phyloP scores from a whole-genome alignment of 2,797 vertebrate species.

The Crypturellus tataupa region DNA sequence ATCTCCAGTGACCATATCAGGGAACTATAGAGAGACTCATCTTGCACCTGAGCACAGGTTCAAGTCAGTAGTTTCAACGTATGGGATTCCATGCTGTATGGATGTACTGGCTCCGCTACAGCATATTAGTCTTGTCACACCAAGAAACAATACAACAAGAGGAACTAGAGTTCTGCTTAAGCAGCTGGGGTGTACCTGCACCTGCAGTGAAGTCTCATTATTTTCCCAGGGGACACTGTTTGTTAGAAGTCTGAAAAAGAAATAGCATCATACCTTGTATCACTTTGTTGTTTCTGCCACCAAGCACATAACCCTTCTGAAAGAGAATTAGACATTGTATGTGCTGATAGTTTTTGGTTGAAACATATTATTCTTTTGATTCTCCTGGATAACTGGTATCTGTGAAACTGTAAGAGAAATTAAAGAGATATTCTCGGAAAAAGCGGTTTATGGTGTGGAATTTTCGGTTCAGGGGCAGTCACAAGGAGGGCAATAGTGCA shows the following conservation, averaged over 20 bases:
- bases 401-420: neutral
- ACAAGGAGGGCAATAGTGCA: neutral
- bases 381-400: neutral
- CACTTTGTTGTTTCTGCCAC: neutral
- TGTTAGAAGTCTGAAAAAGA: neutral
- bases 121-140: neutral
- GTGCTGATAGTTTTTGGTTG: neutral
- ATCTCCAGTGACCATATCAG: fast-evolving
- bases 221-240: neutral
- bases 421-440: neutral
- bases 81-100: neutral
- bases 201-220: neutral
- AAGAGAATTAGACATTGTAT: neutral
- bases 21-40: neutral
- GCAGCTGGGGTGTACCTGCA: neutral
- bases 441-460: neutral
- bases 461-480: neutral
- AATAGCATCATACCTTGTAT: neutral
- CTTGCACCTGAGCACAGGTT: neutral
- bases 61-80: neutral
- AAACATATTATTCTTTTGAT: neutral
- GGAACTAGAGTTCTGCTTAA: neutral
- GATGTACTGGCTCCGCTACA: neutral
- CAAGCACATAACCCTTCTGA: neutral
- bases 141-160: neutral